These are phyloP conservation scores for Polietes domitor DNA, from an alignment of 2,888 invertebrate species.

Conservation along the genomic window DNA sequence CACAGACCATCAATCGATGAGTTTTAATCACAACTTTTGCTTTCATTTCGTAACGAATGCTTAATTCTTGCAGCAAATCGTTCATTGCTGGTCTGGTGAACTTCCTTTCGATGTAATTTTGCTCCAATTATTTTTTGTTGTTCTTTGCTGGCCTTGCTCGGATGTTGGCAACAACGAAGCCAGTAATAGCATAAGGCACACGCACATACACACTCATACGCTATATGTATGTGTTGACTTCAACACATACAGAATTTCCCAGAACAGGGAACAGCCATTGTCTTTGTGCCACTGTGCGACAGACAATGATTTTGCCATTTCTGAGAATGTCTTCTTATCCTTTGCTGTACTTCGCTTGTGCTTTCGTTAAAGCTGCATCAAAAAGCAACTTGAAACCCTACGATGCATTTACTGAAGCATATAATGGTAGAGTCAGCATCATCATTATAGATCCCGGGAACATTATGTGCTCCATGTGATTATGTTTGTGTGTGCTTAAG, in stretches of 20 bases:
- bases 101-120: not conserved
- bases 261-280: not conserved
- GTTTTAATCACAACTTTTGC: constrained; percentile 2
- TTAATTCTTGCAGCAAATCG: not conserved
- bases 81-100: not conserved
- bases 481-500: not conserved
- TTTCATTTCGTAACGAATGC: constrained; percentile 1
- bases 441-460: not conserved
- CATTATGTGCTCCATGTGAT: not conserved
- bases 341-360: not conserved
- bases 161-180: not conserved
- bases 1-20: not conserved
- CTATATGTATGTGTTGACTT: not conserved
- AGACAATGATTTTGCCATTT: constrained; percentile 26
- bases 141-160: not conserved
- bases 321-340: not conserved
- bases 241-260: not conserved
- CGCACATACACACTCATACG: not conserved
- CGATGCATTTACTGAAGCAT: not conserved
- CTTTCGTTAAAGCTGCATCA: not conserved
- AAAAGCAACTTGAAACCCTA: constrained; percentile 7
- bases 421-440: not conserved
- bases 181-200: not conserved
- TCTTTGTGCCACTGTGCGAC: not conserved
- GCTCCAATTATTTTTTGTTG: constrained; percentile 2